phyloP scores from a whole-genome alignment of 1,140 invertebrate species.

The Ceratitis capitata region DNA sequence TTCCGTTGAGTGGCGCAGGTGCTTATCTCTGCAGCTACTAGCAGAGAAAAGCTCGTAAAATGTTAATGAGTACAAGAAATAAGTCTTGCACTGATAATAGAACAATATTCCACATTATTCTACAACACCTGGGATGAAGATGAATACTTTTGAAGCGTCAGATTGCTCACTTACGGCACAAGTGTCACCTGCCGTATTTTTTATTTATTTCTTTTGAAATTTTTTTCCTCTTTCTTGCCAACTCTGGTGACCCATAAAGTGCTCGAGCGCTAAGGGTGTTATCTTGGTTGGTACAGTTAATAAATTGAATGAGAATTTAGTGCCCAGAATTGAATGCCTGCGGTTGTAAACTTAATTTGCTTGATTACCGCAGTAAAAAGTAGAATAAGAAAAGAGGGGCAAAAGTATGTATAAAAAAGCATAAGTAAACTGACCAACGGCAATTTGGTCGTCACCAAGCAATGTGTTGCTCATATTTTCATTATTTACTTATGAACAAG shows the following conservation, averaged over 20 bases:
- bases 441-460: constrained; percentile 21
- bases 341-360: constrained; percentile 35
- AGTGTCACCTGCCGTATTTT: too few species aligned
- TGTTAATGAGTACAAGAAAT: too few species aligned
- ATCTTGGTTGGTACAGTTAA: background rate
- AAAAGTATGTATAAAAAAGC: background rate
- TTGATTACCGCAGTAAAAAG: constrained; percentile 22
- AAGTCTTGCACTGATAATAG: background rate
- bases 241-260: background rate
- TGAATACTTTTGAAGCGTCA: too few species aligned
- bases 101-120: background rate
- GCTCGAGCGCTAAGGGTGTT: background rate
- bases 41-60: background rate
- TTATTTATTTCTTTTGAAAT: too few species aligned
- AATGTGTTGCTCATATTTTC: constrained; percentile 27
- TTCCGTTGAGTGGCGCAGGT: background rate
- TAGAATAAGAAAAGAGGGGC: background rate
- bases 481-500: background rate
- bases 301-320: background rate
- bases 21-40: background rate
- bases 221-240: background rate
- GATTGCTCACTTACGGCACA: too few species aligned
- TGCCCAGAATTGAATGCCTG: constrained; percentile 27
- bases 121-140: background rate
- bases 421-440: background rate